A percentile compares a stretch with the other conserved stretches of the same genome.
Evolutionary conservation across 1,140 invertebrate species (phyloP).

Genomic region (Copidosoma floridanum): DNA sequence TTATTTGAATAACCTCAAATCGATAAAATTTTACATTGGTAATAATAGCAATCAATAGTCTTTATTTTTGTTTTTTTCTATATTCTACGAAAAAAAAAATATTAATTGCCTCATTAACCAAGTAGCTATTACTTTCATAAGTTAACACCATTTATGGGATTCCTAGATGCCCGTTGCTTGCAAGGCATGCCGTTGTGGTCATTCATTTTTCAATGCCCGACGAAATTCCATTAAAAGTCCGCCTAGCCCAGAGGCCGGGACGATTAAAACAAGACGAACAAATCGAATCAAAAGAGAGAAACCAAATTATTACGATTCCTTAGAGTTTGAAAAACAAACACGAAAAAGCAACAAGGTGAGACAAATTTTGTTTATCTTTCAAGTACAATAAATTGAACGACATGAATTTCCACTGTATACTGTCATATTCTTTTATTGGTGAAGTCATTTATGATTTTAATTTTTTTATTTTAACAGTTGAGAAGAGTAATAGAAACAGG

Average conservation of each 20-base stretch:
- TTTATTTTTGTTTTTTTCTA: conserved; percentile 17
- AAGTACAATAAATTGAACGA: too few species aligned
- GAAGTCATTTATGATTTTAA: background rate
- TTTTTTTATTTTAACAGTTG: conserved; percentile 43
- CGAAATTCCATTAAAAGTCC: conserved; percentile 59
- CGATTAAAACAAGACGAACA: conserved; percentile 62
- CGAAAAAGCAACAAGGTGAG: conserved; percentile 58
- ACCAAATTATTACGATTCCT: conserved; percentile 80
- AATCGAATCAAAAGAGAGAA: conserved; percentile 74
- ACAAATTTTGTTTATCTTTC: too few species aligned
- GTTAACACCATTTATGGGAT: conserved; percentile 12
- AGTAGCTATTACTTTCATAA: background rate
- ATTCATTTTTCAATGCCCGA: conserved; percentile 72
- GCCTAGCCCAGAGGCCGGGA: conserved; percentile 52
- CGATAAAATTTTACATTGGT: conserved; percentile 14
- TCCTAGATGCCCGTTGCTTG: conserved; percentile 74
- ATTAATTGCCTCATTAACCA: too few species aligned
- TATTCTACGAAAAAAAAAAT: conserved; percentile 1
- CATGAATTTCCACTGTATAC: too few species aligned
- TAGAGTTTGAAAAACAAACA: conserved; percentile 72
- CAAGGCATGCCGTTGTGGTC: conserved; percentile 76
- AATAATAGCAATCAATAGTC: conserved; percentile 9
- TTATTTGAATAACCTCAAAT: conserved; percentile 19
- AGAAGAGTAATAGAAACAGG: conserved; percentile 55
- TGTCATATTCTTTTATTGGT: too few species aligned